A percentile compares a stretch with the other conserved stretches of the same genome.
Evolutionary conservation across 1,140 invertebrate species (phyloP).

Genomic region (Drosophila miranda): DNA sequence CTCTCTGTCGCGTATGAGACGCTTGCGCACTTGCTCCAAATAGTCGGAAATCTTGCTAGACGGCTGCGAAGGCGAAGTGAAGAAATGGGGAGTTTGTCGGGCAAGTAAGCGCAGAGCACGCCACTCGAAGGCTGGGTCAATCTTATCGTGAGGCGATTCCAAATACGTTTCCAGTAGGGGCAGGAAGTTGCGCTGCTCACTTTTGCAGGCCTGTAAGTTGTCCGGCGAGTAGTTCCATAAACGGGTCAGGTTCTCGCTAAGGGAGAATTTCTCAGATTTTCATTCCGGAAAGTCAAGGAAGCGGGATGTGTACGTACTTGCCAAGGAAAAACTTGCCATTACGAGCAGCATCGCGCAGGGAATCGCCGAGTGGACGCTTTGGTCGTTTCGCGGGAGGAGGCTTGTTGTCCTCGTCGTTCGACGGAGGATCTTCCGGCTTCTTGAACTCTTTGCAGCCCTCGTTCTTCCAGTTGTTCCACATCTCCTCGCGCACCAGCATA

Average conservation of each 20-base stretch:
- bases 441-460: constrained; percentile 91
- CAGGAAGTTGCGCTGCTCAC: constrained; percentile 94
- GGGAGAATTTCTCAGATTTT: constrained; percentile 48
- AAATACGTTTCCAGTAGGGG: constrained; percentile 94
- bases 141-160: constrained; percentile 90
- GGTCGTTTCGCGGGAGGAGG: constrained; percentile 74
- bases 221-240: constrained; percentile 97
- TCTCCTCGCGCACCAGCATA: constrained; percentile 92
- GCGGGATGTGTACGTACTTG: constrained; percentile 85
- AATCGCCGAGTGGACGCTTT: constrained; percentile 87
- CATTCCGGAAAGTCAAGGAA: too few relatives aligned
- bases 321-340: constrained; percentile 90
- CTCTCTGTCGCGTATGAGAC: constrained; percentile 86
- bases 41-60: constrained; percentile 91
- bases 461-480: constrained; percentile 99
- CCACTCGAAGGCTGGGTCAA: constrained; percentile 89
- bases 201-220: constrained; percentile 95
- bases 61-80: constrained; percentile 91
- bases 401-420: constrained; percentile 82
- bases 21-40: constrained; percentile 92
- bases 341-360: constrained; percentile 88
- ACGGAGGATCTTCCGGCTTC: constrained; percentile 82
- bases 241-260: constrained; percentile 93
- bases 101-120: constrained; percentile 94
- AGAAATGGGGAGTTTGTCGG: constrained; percentile 94